These are phyloP conservation scores for Frankliniella fusca DNA, from an alignment of 2,888 invertebrate genomes.

Conservation along the genomic window DNA sequence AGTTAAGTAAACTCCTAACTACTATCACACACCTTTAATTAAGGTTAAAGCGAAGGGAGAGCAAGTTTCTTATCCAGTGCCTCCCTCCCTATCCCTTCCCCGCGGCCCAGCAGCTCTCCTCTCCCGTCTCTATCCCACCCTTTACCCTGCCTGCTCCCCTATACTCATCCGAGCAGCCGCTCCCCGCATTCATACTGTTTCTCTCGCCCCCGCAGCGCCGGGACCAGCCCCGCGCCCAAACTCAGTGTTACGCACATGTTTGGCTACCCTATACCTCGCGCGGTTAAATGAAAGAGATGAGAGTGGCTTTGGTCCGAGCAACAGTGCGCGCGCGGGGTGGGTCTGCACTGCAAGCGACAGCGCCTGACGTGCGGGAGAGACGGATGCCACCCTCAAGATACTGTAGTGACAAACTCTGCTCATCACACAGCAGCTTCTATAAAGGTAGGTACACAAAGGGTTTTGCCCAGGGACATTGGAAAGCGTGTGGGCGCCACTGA, in stretches of 20 bases:
- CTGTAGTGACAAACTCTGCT: too few relatives aligned
- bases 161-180: not conserved
- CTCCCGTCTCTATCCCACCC: too few relatives aligned
- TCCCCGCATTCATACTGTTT: not conserved
- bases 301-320: too few relatives aligned
- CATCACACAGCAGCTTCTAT: too few relatives aligned
- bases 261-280: not conserved
- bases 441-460: too few relatives aligned
- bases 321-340: too few relatives aligned
- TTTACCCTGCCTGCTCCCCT: not conserved
- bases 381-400: too few relatives aligned
- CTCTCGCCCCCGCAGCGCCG: not conserved
- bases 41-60: not conserved
- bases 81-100: not conserved
- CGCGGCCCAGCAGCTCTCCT: not conserved
- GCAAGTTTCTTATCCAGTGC: constrained; percentile 9
- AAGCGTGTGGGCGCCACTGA: too few relatives aligned
- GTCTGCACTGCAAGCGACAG: too few relatives aligned
- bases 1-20: constrained; percentile 23
- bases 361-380: too few relatives aligned
- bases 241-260: not conserved
- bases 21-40: constrained; percentile 25
- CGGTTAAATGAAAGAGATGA: not conserved
- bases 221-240: not conserved
- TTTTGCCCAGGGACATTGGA: too few relatives aligned